Evolutionary conservation across 2,797 vertebrate genomes (phyloP).

Genomic region (Peromyscus melanophrys): DNA sequence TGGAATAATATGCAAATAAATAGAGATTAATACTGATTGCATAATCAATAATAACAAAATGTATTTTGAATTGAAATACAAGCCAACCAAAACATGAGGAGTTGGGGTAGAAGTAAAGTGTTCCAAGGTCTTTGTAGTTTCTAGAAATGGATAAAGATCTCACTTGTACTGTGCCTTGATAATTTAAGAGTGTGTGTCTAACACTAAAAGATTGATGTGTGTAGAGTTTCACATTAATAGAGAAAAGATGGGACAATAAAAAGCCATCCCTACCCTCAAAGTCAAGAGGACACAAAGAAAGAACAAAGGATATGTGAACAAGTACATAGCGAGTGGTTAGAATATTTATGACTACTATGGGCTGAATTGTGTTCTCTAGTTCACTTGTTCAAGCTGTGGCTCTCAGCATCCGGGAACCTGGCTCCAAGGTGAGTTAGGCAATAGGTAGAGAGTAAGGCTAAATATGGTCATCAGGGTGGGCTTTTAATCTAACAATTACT

Average conservation of each 20-base stretch:
- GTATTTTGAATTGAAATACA: constrained; percentile 13
- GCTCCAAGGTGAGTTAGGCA: neutral
- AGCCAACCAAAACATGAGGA: neutral
- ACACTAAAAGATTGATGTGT: neutral
- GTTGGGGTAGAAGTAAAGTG: neutral
- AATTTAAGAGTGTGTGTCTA: neutral
- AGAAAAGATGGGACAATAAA: neutral
- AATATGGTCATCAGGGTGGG: neutral
- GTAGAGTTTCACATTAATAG: neutral
- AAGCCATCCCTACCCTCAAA: neutral
- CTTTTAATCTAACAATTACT: neutral
- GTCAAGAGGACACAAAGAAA: neutral
- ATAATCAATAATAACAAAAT: neutral
- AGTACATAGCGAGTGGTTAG: neutral
- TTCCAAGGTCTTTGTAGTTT: neutral
- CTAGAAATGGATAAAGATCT: neutral
- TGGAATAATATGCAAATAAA: neutral
- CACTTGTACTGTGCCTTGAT: neutral
- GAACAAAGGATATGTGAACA: neutral
- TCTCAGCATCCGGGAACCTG: neutral
- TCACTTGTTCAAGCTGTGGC: neutral
- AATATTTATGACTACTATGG: neutral
- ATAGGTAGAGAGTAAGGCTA: neutral
- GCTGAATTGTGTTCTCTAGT: neutral
- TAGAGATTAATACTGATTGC: neutral